These are phyloP conservation scores for Scrobipalpa costella DNA, from an alignment of 2,888 invertebrate genomes.

Conservation along the genomic window DNA sequence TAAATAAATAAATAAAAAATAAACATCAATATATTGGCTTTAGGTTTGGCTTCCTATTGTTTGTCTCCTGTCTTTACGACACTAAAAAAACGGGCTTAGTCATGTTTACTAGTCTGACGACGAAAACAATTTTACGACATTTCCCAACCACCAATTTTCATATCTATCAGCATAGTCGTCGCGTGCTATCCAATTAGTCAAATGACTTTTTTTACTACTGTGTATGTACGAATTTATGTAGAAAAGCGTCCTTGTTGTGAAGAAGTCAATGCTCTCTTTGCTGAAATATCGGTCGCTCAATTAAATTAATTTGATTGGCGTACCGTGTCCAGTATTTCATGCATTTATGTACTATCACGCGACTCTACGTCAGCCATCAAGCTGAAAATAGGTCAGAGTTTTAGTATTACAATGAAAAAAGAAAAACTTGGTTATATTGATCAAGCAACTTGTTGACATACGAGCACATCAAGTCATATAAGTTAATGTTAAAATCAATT, in stretches of 20 bases:
- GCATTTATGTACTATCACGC: conserved; percentile 36
- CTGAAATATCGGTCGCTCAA: conserved; percentile 39
- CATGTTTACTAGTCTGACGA: neutral
- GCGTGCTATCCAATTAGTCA: conserved; percentile 2
- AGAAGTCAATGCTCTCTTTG: conserved; percentile 32
- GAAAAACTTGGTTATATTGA: neutral
- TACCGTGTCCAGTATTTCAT: conserved; percentile 33
- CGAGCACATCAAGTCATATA: no score
- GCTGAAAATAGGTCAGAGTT: neutral
- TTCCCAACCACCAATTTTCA: neutral
- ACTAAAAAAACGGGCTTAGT: neutral
- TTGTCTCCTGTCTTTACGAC: neutral
- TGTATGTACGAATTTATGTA: neutral
- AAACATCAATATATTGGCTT: no score
- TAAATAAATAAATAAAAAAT: no score
- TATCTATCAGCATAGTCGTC: neutral
- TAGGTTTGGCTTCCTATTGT: neutral
- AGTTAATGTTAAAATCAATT: no score
- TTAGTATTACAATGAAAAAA: no score
- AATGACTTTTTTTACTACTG: neutral
- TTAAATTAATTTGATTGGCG: conserved; percentile 48
- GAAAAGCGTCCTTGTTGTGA: conserved; percentile 24
- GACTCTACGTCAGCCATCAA: conserved; percentile 27
- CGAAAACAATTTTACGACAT: conserved; percentile 4
- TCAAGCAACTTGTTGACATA: no score